Evolutionary conservation across 2,797 vertebrate genomes (phyloP).

Genomic region (Mastacembelus armatus): DNA sequence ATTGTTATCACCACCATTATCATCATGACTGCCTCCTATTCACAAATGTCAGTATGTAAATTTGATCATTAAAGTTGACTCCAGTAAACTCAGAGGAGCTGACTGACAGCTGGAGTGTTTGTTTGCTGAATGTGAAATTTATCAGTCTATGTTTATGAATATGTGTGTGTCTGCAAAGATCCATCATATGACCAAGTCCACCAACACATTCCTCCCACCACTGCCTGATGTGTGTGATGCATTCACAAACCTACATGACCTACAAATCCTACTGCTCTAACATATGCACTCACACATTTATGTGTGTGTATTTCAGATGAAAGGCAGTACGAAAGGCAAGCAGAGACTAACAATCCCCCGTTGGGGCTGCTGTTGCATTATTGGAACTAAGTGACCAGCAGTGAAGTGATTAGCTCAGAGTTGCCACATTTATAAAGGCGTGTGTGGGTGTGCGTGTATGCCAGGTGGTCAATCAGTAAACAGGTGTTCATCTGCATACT

Average conservation of each 20-base stretch:
- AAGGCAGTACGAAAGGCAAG: neutral
- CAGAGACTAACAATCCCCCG: constrained; percentile 12
- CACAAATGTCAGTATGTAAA: neutral
- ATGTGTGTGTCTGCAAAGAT: neutral
- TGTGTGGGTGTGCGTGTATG: neutral
- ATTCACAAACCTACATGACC: neutral
- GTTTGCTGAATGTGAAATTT: too few species aligned
- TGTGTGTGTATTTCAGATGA: neutral
- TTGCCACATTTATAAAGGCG: constrained; percentile 22
- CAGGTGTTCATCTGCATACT: constrained; percentile 76
- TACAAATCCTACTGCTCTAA: neutral
- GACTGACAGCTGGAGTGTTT: too few species aligned
- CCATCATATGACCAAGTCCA: neutral
- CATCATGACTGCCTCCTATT: too few species aligned
- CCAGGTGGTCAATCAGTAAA: constrained; percentile 65
- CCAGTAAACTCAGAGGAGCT: too few species aligned
- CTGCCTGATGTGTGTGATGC: neutral
- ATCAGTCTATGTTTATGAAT: neutral
- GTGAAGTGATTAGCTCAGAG: constrained; percentile 63
- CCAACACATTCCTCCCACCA: constrained; percentile 1
- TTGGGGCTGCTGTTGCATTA: constrained; percentile 63
- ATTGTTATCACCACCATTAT: too few species aligned
- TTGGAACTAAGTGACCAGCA: constrained; percentile 71
- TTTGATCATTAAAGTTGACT: too few species aligned
- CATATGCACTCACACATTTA: neutral